Percentiles rank a stretch among this genome's conserved stretches.
Conservation (phyloP, 2,113 vertebrate genomes). For the Chiloscyllium plagiosum region DNA sequence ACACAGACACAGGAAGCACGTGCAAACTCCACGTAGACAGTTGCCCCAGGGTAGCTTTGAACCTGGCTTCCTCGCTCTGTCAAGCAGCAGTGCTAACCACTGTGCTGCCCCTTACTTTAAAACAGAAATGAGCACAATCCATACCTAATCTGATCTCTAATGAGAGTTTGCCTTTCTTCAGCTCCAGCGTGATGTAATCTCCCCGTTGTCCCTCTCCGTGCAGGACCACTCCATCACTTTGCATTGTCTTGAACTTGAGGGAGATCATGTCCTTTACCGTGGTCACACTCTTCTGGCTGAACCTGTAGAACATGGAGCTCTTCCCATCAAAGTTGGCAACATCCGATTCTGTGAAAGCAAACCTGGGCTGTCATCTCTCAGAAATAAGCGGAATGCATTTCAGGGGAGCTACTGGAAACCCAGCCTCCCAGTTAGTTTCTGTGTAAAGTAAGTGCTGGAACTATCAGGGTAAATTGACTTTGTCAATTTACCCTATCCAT, state of each 20-base stretch:
- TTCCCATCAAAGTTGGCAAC: constrained; percentile 72
- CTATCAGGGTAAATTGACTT: no score
- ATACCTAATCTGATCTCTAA: constrained; percentile 71
- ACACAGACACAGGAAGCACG: no score
- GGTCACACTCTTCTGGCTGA: constrained; percentile 55
- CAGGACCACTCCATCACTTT: constrained; percentile 69
- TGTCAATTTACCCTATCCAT: no score
- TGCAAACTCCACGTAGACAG: no score
- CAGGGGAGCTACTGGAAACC: constrained; percentile 39
- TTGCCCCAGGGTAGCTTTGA: no score
- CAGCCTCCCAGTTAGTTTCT: neutral
- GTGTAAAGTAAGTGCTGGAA: neutral
- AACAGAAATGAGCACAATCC: neutral
- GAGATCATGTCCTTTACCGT: constrained; percentile 66
- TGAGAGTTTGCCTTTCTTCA: constrained; percentile 67
- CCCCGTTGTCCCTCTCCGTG: constrained; percentile 63
- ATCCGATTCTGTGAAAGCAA: constrained; percentile 66
- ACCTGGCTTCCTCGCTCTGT: no score
- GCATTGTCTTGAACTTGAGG: constrained; percentile 75
- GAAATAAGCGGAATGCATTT: neutral
- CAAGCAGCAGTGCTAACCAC: no score
- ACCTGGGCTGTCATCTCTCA: neutral
- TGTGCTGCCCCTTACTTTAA: neutral
- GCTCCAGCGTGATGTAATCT: constrained; percentile 62
- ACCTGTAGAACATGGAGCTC: constrained; percentile 67